phyloP scores from a whole-genome alignment of 2,888 invertebrate genomes.

The Myopa testacea region DNA sequence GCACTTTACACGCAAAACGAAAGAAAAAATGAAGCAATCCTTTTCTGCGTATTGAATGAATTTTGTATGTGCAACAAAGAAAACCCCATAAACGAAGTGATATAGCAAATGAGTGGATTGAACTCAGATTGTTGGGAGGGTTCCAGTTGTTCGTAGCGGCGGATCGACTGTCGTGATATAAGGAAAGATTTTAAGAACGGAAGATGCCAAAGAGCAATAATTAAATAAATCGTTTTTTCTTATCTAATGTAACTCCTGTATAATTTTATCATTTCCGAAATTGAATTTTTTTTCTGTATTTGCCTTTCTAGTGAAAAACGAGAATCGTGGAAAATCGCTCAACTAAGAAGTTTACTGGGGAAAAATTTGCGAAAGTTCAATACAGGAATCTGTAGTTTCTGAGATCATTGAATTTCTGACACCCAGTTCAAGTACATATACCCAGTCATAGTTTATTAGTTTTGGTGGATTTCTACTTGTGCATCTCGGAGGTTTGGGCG shows the following conservation, averaged over 20 bases:
- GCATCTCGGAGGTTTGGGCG: not conserved
- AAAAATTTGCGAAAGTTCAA: too few relatives aligned
- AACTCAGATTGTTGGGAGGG: slow-evolving; percentile 5
- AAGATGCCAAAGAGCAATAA: not conserved
- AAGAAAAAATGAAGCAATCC: not conserved
- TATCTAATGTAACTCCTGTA: not conserved
- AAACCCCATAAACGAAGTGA: slow-evolving; percentile 1
- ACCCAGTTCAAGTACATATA: not conserved
- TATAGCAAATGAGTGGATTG: slow-evolving; percentile 10
- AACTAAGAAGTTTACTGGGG: not conserved
- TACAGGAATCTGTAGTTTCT: too few relatives aligned
- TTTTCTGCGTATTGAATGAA: not conserved
- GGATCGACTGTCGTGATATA: not conserved
- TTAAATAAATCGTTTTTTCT: not conserved
- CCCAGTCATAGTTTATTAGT: not conserved
- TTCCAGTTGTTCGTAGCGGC: not conserved
- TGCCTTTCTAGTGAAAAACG: not conserved
- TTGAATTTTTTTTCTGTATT: not conserved
- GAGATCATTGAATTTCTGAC: not conserved
- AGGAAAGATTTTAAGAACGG: slow-evolving; percentile 3
- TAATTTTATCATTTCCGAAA: not conserved
- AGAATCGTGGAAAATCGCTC: not conserved
- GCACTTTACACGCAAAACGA: not conserved
- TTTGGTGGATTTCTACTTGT: too few relatives aligned
- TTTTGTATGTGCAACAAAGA: slow-evolving; percentile 15